Conservation (phyloP, 1,140 invertebrate species). For the Rhopalosiphum maidis region DNA sequence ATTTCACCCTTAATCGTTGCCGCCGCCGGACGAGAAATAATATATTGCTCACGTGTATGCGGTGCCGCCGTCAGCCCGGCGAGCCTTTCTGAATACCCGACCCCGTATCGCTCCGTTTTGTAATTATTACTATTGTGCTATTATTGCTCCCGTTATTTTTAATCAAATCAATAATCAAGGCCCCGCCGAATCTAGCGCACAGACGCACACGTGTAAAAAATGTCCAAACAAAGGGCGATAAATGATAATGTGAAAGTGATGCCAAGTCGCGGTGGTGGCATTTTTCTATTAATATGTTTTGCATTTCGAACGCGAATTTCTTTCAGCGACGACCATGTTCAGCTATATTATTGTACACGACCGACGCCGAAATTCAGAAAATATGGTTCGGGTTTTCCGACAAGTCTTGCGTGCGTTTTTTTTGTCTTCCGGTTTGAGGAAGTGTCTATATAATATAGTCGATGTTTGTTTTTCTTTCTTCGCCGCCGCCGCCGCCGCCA, state of each 20-base stretch:
- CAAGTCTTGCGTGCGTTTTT: neutral
- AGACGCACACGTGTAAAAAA: neutral
- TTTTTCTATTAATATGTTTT: too few species aligned
- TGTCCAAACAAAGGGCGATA: neutral
- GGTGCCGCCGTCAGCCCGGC: neutral
- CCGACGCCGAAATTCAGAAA: too few species aligned
- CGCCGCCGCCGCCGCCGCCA: neutral
- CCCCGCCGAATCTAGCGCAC: neutral
- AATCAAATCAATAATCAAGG: neutral
- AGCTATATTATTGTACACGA: too few species aligned
- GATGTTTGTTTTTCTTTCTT: neutral
- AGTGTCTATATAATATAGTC: neutral
- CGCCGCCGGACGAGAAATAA: neutral
- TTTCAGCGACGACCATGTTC: too few species aligned
- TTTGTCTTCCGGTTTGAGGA: too few species aligned
- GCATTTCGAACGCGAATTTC: too few species aligned
- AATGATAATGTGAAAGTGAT: neutral
- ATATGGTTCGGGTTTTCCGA: too few species aligned
- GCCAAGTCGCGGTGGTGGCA: neutral
- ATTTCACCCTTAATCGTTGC: constrained; percentile 37
- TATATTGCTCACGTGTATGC: neutral
- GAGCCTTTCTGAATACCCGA: neutral
- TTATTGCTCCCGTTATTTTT: neutral
- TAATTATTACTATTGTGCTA: neutral
- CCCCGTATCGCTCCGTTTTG: neutral